Evolutionary conservation across 2,113 vertebrate species (phyloP).

Genomic region (Channa argus): DNA sequence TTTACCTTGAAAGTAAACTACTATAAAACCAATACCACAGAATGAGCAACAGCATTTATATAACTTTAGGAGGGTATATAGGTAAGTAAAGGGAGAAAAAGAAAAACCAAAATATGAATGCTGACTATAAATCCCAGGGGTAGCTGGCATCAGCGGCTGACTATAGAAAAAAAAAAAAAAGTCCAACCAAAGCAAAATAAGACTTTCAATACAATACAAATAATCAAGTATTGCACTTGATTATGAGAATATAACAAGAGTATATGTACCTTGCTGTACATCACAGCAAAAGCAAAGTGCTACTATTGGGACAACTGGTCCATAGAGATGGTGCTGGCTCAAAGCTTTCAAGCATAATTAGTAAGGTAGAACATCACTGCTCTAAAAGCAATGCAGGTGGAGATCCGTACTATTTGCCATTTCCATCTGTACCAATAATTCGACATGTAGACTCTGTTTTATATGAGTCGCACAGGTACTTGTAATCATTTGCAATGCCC

Average conservation of each 20-base stretch:
- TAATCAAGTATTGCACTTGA: constrained; percentile 50
- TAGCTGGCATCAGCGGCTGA: constrained; percentile 52
- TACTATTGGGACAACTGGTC: constrained; percentile 37
- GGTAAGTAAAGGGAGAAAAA: constrained; percentile 38
- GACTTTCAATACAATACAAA: constrained; percentile 59
- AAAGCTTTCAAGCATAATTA: constrained; percentile 39
- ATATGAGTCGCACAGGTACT: constrained; percentile 78
- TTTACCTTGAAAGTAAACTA: constrained; percentile 38
- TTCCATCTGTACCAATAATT: constrained; percentile 74
- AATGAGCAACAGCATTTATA: constrained; percentile 35
- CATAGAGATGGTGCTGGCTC: constrained; percentile 55
- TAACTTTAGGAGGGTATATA: constrained; percentile 21
- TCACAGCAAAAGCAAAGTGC: constrained; percentile 14
- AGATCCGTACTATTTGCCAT: constrained; percentile 57
- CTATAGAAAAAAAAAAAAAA: constrained; percentile 38
- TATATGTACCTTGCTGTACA: constrained; percentile 39
- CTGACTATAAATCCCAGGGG: constrained; percentile 64
- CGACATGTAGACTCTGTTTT: constrained; percentile 73
- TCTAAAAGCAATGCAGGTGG: constrained; percentile 56
- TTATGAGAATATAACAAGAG: constrained; percentile 48
- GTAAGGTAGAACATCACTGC: constrained; percentile 57
- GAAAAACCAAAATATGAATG: constrained; percentile 39
- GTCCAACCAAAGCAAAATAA: constrained; percentile 68
- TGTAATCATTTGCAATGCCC: constrained; percentile 79
- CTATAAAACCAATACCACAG: constrained; percentile 35